Evolutionary conservation across 92 coral and sea anemone genomes (phyloP), one percentile per base, ranked within the genome.

Genomic region (Epizoanthus illoricatus): DNA sequence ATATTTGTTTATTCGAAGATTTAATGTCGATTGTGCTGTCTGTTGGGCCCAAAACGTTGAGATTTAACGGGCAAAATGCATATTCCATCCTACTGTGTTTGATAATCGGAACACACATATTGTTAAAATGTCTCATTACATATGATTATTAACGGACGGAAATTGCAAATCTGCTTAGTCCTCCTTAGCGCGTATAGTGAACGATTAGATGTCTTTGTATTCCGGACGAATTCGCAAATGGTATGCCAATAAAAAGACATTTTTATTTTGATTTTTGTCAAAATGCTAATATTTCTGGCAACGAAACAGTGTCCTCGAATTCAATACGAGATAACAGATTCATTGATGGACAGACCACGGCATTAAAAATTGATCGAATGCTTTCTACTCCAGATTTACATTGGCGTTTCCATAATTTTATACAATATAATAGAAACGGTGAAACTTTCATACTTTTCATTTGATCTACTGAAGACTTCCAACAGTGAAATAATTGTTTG

Each of bases 321-420:
- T 78, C 20, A 4, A 58, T 7, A 62, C 5, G 60, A 21, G 19
- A 45, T 42, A 41, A 62, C 52, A 62, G 17, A 41, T 78, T 62
- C 40, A 62, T 43, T 43, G 70, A 16, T 61, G 71, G n/a, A 78
- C 28, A 43, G 65, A 63, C 28, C 54, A 24, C 36, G 10, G 18
- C 82, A 78, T 78, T 63, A 78, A 78, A 43, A 63, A 63, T 78
- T 78, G 39, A 78, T 78, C 15, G 15, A 42, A 16, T 28, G 17
- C 54, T 45, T 64, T 78, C 57, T 39, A 16, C 62, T 41, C 7
- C 33, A 20, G 16, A 21, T 62, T 78, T 54, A 16, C 43, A 78
- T 64, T 62, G 45, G 60, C 67, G 21, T 75, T 78, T 63, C n/a
- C 24, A 41, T 42, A 47, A 57, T 47, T 62, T 62, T 63, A 24